These are phyloP conservation scores for Dryoscopus gambensis DNA, from an alignment of 2,113 vertebrate genomes.

Conservation along the genomic window DNA sequence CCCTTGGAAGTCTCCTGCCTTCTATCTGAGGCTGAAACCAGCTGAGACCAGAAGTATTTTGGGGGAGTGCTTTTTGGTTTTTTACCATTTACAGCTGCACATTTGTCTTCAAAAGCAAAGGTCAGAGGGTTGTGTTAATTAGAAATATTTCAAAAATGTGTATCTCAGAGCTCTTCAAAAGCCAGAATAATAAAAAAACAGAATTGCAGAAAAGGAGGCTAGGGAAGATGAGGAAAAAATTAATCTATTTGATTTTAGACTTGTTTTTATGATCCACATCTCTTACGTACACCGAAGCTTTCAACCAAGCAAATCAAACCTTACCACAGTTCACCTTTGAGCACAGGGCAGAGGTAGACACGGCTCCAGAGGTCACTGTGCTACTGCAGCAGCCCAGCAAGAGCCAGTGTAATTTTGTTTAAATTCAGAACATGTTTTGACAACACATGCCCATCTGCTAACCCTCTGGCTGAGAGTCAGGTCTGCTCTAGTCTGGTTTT, in stretches of 20 bases:
- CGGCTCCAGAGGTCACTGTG: conserved; percentile 26
- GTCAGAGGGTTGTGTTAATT: background rate
- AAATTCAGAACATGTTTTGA: background rate
- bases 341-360: background rate
- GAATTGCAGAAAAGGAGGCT: background rate
- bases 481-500: background rate
- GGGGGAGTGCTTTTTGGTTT: background rate
- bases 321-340: background rate
- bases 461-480: background rate
- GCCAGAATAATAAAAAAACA: background rate
- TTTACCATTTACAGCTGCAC: background rate
- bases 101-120: background rate
- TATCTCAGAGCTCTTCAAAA: background rate
- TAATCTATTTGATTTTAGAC: background rate
- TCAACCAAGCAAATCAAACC: conserved; percentile 39
- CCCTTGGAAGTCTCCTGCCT: background rate
- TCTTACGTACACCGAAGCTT: background rate
- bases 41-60: background rate
- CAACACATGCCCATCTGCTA: background rate
- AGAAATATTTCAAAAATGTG: background rate
- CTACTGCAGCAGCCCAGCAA: background rate
- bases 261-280: background rate
- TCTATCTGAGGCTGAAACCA: background rate
- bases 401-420: background rate
- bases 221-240: background rate